Conservation (phyloP, 2,888 invertebrate genomes). For the Flexamia atlantica region DNA sequence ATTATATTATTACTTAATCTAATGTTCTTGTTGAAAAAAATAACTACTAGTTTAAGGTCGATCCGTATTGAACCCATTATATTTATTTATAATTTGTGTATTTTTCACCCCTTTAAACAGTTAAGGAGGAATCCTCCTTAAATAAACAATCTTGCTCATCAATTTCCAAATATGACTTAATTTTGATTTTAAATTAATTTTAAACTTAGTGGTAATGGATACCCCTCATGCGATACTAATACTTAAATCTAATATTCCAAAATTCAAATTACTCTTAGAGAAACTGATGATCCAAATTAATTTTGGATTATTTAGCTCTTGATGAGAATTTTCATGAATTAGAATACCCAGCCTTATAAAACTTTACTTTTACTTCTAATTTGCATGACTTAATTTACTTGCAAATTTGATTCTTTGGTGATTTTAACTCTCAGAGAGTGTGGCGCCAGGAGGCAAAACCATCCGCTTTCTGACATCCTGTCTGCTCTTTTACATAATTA, state of each 20-base stretch:
- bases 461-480: too few species aligned
- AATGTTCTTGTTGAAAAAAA: not conserved
- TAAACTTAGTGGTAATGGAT: too few species aligned
- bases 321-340: not conserved
- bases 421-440: not conserved
- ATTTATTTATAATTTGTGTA: too few species aligned
- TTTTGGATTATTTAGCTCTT: not conserved
- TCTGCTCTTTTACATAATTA: too few species aligned
- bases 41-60: too few species aligned
- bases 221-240: too few species aligned
- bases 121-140: not conserved
- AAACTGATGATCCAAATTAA: too few species aligned
- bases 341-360: not conserved
- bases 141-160: constrained; percentile 23
- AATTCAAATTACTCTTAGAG: too few species aligned
- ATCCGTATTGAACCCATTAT: too few species aligned
- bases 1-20: not conserved
- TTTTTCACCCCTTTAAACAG: too few species aligned
- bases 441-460: too few species aligned
- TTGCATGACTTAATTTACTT: not conserved
- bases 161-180: not conserved
- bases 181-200: not conserved
- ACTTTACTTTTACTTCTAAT: not conserved
- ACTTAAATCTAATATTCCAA: too few species aligned
- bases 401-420: not conserved